phyloP scores from a whole-genome alignment of 2,113 vertebrate genomes.

The Antigone vipio region DNA sequence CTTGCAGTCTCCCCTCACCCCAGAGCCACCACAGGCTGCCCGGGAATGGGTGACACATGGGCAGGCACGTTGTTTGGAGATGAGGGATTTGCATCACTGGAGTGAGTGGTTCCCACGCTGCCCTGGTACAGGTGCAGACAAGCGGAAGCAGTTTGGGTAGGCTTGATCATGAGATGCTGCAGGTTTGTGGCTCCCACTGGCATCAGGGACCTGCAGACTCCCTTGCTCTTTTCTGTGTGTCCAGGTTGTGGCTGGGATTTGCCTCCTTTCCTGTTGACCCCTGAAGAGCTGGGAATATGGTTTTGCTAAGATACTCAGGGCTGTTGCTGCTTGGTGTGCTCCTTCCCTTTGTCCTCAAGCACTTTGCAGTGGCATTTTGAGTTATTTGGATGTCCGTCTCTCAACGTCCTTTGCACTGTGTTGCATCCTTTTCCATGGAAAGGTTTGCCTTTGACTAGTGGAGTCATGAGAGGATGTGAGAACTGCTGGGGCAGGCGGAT shows the following conservation, averaged over 20 bases:
- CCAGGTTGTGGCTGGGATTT: background rate
- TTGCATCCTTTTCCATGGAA: background rate
- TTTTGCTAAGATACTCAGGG: background rate
- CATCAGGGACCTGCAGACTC: background rate
- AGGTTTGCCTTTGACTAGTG: background rate
- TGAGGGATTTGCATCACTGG: background rate
- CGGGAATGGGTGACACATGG: background rate
- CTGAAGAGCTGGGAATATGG: background rate
- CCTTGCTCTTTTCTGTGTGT: fast-evolving
- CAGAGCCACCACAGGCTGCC: background rate
- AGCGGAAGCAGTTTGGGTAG: fast-evolving
- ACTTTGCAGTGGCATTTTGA: background rate
- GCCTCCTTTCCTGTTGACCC: fast-evolving
- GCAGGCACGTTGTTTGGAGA: background rate
- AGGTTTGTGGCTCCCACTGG: fast-evolving
- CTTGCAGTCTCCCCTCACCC: fast-evolving
- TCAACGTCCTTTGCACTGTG: background rate
- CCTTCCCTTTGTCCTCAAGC: background rate
- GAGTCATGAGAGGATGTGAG: background rate
- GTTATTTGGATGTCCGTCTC: background rate
- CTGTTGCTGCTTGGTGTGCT: fast-evolving
- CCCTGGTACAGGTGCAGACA: background rate
- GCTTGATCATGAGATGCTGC: background rate
- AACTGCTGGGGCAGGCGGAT: fast-evolving
- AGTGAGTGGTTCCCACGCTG: fast-evolving